These are phyloP conservation scores for Drosophila stalkeri DNA, from an alignment of 2,888 invertebrate genomes.

Conservation along the genomic window DNA sequence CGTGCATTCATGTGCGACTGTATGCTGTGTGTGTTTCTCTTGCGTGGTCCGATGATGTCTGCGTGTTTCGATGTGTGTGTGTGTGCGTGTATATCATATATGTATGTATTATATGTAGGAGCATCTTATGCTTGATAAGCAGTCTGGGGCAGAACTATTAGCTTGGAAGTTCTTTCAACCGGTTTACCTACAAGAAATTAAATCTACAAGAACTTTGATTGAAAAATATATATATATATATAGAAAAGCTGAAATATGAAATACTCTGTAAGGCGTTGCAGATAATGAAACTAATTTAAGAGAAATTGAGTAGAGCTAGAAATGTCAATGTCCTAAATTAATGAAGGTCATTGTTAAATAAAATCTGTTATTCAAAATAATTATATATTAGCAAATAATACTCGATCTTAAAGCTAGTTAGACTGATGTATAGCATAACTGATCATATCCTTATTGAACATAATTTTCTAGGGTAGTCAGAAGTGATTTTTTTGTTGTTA, in stretches of 20 bases:
- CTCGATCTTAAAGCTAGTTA: not conserved
- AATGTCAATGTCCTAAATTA: too few relatives aligned
- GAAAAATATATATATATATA: too few relatives aligned
- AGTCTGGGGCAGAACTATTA: constrained; percentile 62
- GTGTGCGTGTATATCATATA: not conserved
- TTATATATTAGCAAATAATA: too few relatives aligned
- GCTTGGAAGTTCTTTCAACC: constrained; percentile 65
- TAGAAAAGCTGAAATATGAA: not conserved
- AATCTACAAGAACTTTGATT: constrained; percentile 3
- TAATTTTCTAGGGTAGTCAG: constrained; percentile 2
- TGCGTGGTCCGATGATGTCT: constrained; percentile 49
- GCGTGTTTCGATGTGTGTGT: constrained; percentile 18
- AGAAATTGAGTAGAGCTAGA: not conserved
- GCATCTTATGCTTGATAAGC: constrained; percentile 70
- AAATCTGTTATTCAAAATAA: too few relatives aligned
- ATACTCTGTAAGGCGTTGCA: not conserved
- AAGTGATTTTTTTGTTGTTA: constrained; percentile 20
- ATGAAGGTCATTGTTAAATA: not conserved
- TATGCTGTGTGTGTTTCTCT: constrained; percentile 32
- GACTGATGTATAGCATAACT: not conserved
- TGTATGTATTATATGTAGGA: constrained; percentile 27
- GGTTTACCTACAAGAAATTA: constrained; percentile 53
- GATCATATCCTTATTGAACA: not conserved
- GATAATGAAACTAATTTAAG: not conserved
- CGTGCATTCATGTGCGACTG: not conserved